These are phyloP conservation scores for Drepana arcuata DNA, from an alignment of 1,140 invertebrate species.

Conservation along the genomic window DNA sequence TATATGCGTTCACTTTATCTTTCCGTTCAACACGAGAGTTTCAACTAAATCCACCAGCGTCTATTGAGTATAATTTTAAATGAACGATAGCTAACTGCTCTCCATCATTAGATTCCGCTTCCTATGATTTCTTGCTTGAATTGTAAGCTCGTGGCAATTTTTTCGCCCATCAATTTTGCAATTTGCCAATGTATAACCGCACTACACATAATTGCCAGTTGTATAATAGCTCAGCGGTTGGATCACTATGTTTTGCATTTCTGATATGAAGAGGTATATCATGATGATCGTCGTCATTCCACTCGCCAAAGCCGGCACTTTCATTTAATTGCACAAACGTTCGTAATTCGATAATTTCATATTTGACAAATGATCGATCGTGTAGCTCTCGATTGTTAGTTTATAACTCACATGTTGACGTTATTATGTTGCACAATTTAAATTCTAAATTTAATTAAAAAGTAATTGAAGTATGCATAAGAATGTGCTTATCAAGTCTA, in stretches of 20 bases:
- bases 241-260: conserved; percentile 37
- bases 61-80: too few species aligned
- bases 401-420: too few species aligned
- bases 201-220: conserved; percentile 37
- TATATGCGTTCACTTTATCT: neutral
- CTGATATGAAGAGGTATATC: conserved; percentile 18
- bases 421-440: too few species aligned
- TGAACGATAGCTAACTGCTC: too few species aligned
- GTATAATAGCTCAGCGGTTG: conserved; percentile 34
- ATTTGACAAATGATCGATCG: conserved; percentile 29
- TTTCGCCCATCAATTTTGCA: conserved; percentile 8
- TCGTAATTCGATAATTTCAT: conserved; percentile 34
- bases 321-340: conserved; percentile 25
- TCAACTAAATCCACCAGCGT: neutral
- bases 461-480: too few species aligned
- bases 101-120: conserved; percentile 1
- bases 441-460: too few species aligned
- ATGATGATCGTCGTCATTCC: conserved; percentile 32
- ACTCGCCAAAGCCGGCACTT: conserved; percentile 15
- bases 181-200: conserved; percentile 28
- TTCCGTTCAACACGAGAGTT: neutral
- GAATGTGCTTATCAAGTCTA: too few species aligned
- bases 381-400: too few species aligned
- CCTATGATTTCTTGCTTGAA: neutral
- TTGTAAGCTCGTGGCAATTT: neutral